phyloP scores from a whole-genome alignment of 2,113 vertebrate genomes.

The Thunnus maccoyii region DNA sequence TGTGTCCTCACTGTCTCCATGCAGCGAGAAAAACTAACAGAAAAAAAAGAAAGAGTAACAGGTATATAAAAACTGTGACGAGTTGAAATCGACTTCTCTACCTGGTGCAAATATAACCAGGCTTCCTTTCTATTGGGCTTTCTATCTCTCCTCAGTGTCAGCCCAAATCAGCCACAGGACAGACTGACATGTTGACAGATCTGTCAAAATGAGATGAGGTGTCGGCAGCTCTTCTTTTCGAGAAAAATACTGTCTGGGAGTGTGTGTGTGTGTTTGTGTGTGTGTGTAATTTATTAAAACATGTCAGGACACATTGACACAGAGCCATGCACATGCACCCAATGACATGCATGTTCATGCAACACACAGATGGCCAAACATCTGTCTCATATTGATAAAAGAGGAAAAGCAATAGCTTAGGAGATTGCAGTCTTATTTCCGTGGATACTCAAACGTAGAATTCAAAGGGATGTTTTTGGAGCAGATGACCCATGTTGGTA shows the following conservation, averaged over 20 bases:
- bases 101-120: neutral
- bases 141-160: constrained; percentile 5
- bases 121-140: neutral
- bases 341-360: neutral
- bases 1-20: no score
- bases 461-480: constrained; percentile 12
- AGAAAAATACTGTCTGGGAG: neutral
- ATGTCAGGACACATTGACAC: no score
- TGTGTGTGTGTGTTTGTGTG: constrained; percentile 10
- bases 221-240: neutral
- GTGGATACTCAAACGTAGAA: constrained; percentile 45
- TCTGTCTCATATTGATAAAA: neutral
- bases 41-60: no score
- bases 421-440: constrained; percentile 31
- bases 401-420: neutral
- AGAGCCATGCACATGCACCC: neutral
- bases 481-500: constrained; percentile 28
- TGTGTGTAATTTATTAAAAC: neutral
- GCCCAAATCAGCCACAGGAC: constrained; percentile 21
- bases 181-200: constrained; percentile 21
- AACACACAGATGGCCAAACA: neutral
- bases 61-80: no score
- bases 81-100: neutral
- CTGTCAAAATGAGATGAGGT: constrained; percentile 3
- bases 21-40: no score